Percentiles rank a stretch among this genome's conserved stretches.
Evolutionary conservation across 1,140 invertebrate genomes (phyloP).

Genomic region (Brachionus rubens): DNA sequence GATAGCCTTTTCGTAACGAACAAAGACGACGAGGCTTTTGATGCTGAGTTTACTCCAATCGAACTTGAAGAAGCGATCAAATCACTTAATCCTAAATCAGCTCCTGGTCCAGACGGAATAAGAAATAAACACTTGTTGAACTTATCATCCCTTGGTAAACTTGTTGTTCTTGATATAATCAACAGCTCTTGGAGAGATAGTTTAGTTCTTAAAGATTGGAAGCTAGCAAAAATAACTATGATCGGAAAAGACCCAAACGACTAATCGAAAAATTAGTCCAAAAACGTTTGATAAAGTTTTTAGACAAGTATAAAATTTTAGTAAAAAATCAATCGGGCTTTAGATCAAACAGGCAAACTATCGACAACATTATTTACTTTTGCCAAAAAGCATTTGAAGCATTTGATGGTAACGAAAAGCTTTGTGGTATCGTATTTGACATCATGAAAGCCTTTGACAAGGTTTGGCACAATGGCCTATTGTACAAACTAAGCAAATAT

Average conservation of each 20-base stretch:
- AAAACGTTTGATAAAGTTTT: too few species aligned
- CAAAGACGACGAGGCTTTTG: neutral
- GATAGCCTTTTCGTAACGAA: neutral
- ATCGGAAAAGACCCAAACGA: neutral
- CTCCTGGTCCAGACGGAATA: neutral
- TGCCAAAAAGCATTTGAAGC: too few species aligned
- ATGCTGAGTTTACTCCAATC: neutral
- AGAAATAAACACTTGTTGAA: neutral
- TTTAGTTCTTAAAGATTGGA: neutral
- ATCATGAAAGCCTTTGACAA: neutral
- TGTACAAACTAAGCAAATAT: neutral
- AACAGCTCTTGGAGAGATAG: neutral
- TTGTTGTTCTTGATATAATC: neutral
- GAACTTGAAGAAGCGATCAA: neutral
- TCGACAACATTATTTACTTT: too few species aligned
- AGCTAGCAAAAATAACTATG: constrained; percentile 14
- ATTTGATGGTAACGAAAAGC: too few species aligned
- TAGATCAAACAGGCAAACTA: too few species aligned
- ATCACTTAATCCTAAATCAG: neutral
- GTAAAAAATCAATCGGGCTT: too few species aligned
- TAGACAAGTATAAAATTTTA: too few species aligned
- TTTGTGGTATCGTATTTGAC: too few species aligned
- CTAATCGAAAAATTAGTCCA: too few species aligned
- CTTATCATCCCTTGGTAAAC: neutral
- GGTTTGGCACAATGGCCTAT: constrained; percentile 5